phyloP scores from a whole-genome alignment of 2,797 vertebrate genomes.

The Petrocephalus schoutedeni region DNA sequence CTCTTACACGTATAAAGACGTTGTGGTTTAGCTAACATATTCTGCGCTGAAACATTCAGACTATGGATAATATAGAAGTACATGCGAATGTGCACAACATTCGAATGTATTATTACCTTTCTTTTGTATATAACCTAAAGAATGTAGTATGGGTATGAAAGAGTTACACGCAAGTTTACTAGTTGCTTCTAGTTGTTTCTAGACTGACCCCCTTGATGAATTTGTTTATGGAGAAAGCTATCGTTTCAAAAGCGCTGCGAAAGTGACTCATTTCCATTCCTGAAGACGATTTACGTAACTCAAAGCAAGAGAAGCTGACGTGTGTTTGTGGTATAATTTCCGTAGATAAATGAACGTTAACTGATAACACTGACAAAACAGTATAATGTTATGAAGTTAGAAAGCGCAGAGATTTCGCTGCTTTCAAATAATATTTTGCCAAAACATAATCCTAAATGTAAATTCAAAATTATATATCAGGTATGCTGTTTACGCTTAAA shows the following conservation, averaged over 20 bases:
- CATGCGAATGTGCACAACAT: background rate
- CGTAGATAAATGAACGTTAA: background rate
- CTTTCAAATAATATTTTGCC: background rate
- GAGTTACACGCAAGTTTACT: background rate
- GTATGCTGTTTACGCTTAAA: background rate
- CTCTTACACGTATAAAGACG: background rate
- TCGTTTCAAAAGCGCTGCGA: background rate
- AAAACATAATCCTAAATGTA: background rate
- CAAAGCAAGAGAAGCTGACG: background rate
- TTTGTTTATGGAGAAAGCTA: background rate
- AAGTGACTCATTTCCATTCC: background rate
- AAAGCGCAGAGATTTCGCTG: background rate
- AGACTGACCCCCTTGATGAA: background rate
- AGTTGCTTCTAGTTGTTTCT: background rate
- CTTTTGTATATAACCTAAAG: background rate
- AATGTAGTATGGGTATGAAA: background rate
- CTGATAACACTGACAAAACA: background rate
- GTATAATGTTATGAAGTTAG: background rate
- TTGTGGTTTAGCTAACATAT: background rate
- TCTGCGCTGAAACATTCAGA: background rate
- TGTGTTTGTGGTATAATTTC: background rate
- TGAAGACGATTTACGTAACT: background rate
- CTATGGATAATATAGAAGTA: background rate
- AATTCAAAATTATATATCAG: background rate
- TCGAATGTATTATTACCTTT: background rate